Base-by-base conservation (phyloP, 2,113 vertebrate species). In the Petrocephalus zakoni region DNA sequence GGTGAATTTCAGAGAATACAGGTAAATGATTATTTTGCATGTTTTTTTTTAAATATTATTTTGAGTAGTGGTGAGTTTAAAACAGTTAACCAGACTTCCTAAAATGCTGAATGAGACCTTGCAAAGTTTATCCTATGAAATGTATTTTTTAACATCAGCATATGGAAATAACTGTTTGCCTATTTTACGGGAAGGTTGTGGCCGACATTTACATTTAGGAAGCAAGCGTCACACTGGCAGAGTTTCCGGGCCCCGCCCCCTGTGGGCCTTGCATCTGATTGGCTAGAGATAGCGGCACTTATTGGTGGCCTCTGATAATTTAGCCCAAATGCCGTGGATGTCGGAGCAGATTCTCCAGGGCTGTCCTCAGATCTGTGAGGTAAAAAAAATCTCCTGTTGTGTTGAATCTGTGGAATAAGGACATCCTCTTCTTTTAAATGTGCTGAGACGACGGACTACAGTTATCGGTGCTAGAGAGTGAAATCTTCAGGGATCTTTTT, bases 391-490 rank as follows among this genome's bases (percentile, higher is more conserved):
- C 87, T 61, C 22, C 58, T 64, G 5, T 49, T 21, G 17, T 87
- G 34, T 89, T 22, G 13, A 82, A 83, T 87, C 51, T 89, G 49
- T 87, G 88, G 72, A 47, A 42, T 55, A 88, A 87, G 55, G 34
- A 19, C n/a, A 81, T 87, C 88, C 47, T 82, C 49, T 55, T 22
- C 52, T 55, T 56, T 51, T 34, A 86, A 46, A 87, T 11, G 2
- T 86, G 61, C 88, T 34, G 87, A 88, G 37, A 88, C 19, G 19
- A 78, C 29, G 22, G 58, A 88, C 34, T 51, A 34, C 10, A 58
- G 21, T 5, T 29, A 15, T n/a, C 72, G 51, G 64, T 1, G 47
- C 7, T 37, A 10, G 81, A 89, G 25, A 15, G 68, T 47, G 81
- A 19, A 78, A 51, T 86, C 84, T 19, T n/a, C 49, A 56, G 13